These are phyloP conservation scores for Oncorhynchus tshawytscha DNA, from an alignment of 2,113 vertebrate genomes.

Conservation along the genomic window DNA sequence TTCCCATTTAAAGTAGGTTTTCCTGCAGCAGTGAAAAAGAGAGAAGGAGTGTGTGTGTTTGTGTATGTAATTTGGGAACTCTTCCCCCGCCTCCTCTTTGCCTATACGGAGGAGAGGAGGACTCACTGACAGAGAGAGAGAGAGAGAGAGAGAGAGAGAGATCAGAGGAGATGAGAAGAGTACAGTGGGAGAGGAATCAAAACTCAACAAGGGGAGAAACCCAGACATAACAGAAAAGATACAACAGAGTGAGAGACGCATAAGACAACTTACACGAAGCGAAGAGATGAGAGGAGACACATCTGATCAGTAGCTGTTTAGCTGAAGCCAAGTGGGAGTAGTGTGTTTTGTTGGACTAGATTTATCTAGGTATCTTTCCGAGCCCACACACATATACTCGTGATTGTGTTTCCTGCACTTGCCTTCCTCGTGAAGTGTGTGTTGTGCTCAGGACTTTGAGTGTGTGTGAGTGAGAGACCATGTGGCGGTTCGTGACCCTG, in stretches of 20 bases:
- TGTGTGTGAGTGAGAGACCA: slow-evolving; percentile 33
- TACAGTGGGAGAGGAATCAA: background rate
- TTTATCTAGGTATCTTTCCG: slow-evolving; percentile 10
- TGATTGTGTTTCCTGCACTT: slow-evolving; percentile 9
- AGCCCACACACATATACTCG: slow-evolving; percentile 19
- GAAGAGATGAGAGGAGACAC: slow-evolving; percentile 39
- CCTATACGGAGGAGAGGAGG: background rate
- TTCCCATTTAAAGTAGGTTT: slow-evolving; percentile 49
- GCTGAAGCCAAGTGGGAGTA: slow-evolving; percentile 35
- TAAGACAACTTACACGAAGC: slow-evolving; percentile 33
- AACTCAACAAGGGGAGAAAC: background rate
- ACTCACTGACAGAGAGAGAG: too few relatives aligned
- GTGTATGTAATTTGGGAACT: slow-evolving; percentile 46
- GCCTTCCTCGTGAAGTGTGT: background rate
- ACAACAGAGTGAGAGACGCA: too few relatives aligned
- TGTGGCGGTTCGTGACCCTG: slow-evolving; percentile 52
- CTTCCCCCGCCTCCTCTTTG: slow-evolving; percentile 49
- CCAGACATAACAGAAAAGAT: too few relatives aligned
- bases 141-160: background rate
- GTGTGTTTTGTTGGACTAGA: slow-evolving; percentile 52
- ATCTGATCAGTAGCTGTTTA: slow-evolving; percentile 46
- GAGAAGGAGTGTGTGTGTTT: slow-evolving; percentile 3
- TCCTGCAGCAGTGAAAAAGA: slow-evolving; percentile 19
- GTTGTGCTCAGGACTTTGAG: background rate
- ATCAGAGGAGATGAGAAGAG: slow-evolving; percentile 20